Base-by-base conservation (phyloP, 2,888 invertebrate genomes). In the Galerucella nymphaeae region DNA sequence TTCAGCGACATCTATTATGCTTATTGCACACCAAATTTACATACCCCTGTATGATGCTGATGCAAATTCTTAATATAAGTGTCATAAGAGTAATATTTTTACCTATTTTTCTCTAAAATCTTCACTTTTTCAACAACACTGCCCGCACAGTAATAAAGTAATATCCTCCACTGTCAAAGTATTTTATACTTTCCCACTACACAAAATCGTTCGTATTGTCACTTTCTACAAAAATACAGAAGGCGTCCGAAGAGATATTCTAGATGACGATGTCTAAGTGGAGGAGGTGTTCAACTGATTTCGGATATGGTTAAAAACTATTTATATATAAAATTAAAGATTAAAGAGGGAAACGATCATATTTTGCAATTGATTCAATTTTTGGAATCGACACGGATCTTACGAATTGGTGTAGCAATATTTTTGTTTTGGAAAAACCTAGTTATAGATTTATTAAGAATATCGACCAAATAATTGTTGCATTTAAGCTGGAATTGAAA, bases 141-240 rank as follows among this genome's bases (percentile, higher is more conserved):
- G 55, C 48, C 48, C 67, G 18, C 67, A 67, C 61, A 38, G 13
- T 14, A 61, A 23, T 67, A 30, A 67, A 67, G 59, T 59, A 59
- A 9, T 67, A 30, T 67, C 50, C 59, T 11, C 8, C 67, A 67
- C 67, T 61, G 67, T 16, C n/a, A 67, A 59, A 59, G 30, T 16
- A 38, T 67, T 67, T 67, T 67, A 67, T 67, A 67, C 30, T 23
- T 67, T 67, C 67, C 67, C 67, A 48, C 67, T 48, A 67, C 67
- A 61, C 50, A 30, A 41, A 30, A 30, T 30, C 30, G 38, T 38
- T 16, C 48, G 45, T 38, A 18, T 55, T 65, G 23, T 38, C 59
- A 67, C 67, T 67, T 67, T 67, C 67, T 66, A 67, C 38, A 61
- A 67, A n/a, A 61, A 70, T 48, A 63, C 70, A 62, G 14, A 62